A percentile compares a stretch with the other conserved stretches of the same genome.
phyloP scores from a whole-genome alignment of 2,113 vertebrate species.

The Microcebus lehilahytsara region DNA sequence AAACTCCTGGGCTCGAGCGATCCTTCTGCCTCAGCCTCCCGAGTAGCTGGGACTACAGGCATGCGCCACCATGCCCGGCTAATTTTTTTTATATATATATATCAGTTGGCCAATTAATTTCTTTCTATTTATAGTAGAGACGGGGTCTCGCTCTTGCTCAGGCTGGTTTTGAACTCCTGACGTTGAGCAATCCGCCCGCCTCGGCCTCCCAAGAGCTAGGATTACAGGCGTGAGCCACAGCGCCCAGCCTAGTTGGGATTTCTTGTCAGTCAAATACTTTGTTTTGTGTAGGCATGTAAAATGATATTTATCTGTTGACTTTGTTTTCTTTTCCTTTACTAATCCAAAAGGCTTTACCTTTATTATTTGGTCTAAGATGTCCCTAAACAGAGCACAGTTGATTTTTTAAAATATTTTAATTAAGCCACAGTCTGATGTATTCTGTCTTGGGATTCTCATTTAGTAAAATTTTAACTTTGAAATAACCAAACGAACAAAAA shows the following conservation, averaged over 20 bases:
- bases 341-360: not conserved
- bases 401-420: not conserved
- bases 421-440: not conserved
- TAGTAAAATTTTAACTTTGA: not conserved
- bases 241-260: not conserved
- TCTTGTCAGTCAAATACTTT: not conserved
- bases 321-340: not conserved
- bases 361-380: not conserved
- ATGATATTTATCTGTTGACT: not conserved
- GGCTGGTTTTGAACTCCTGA: no score
- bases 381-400: not conserved
- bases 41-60: no score
- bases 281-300: not conserved
- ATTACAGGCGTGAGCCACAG: no score
- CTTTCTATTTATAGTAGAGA: no score
- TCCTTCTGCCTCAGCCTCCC: no score
- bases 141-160: no score
- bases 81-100: no score
- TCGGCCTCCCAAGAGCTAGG: no score
- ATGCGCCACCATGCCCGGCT: no score
- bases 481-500: not conserved
- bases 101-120: no score
- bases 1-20: no score
- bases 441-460: not conserved
- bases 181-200: no score